A percentile compares a stretch with the other conserved stretches of the same genome.
Evolutionary conservation across 2,888 invertebrate species (phyloP).

Genomic region (Cosmia trapezina): DNA sequence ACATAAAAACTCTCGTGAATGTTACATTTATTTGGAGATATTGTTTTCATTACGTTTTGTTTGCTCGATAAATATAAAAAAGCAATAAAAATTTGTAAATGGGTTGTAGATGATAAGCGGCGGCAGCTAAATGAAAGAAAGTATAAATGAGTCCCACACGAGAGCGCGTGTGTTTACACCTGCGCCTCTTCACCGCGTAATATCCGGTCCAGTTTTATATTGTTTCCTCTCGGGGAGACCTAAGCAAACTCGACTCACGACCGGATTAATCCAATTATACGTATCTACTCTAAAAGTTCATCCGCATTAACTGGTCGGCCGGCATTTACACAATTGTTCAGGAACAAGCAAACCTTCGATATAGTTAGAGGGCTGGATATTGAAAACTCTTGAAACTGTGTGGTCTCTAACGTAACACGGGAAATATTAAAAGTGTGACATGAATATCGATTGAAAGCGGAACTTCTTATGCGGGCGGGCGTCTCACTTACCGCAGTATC

Average conservation of each 20-base stretch:
- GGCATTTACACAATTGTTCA: constrained; percentile 64
- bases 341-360: constrained; percentile 41
- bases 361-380: constrained; percentile 22
- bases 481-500: constrained; percentile 55
- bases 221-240: constrained; percentile 83
- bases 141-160: constrained; percentile 78
- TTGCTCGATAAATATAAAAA: constrained; percentile 65
- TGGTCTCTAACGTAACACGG: constrained; percentile 33
- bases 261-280: constrained; percentile 86
- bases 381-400: constrained; percentile 46
- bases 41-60: constrained; percentile 70
- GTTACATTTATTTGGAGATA: constrained; percentile 66
- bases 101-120: constrained; percentile 66
- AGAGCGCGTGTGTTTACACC: constrained; percentile 82
- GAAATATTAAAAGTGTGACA: constrained; percentile 68
- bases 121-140: constrained; percentile 80
- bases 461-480: constrained; percentile 55
- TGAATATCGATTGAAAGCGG: constrained; percentile 64
- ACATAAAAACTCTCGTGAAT: constrained; percentile 64
- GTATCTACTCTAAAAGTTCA: constrained; percentile 76
- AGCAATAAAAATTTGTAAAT: constrained; percentile 66
- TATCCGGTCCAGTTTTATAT: constrained; percentile 88
- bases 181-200: constrained; percentile 85
- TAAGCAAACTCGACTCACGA: constrained; percentile 84
- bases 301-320: constrained; percentile 71